Conservation (phyloP, 2,797 vertebrate species). For the Halcyon chelicuti region DNA sequence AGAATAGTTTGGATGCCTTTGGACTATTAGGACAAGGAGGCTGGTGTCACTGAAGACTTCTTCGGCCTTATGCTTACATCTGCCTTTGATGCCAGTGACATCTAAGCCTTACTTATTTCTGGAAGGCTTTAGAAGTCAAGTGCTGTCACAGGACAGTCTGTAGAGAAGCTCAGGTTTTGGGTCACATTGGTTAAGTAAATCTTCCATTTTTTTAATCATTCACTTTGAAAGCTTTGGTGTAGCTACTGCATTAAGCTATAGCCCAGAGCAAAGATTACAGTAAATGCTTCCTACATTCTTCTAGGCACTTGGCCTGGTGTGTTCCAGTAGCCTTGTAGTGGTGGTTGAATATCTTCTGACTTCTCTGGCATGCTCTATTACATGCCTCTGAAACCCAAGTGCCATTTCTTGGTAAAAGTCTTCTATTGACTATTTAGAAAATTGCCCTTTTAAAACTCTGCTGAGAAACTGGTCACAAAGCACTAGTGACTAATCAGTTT, state of each 20-base stretch:
- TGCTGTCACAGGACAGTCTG: background rate
- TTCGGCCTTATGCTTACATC: background rate
- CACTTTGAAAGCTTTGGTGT: background rate
- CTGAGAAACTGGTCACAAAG: background rate
- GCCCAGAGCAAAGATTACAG: background rate
- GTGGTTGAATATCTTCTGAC: background rate
- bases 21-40: background rate
- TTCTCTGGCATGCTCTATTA: background rate
- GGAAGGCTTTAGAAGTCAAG: background rate
- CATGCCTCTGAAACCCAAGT: background rate
- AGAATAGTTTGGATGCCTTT: background rate
- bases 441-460: slow-evolving; percentile 4
- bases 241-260: background rate
- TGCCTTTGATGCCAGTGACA: fast-evolving
- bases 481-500: background rate
- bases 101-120: slow-evolving; percentile 1
- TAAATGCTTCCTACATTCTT: background rate
- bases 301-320: background rate
- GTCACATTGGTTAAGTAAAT: background rate
- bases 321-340: background rate
- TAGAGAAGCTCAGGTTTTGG: background rate
- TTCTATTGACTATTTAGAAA: slow-evolving; percentile 24
- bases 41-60: background rate
- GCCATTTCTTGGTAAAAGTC: background rate
- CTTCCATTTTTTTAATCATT: background rate